Conservation (phyloP, 2,113 vertebrate genomes). For the Anolis sagrei region DNA sequence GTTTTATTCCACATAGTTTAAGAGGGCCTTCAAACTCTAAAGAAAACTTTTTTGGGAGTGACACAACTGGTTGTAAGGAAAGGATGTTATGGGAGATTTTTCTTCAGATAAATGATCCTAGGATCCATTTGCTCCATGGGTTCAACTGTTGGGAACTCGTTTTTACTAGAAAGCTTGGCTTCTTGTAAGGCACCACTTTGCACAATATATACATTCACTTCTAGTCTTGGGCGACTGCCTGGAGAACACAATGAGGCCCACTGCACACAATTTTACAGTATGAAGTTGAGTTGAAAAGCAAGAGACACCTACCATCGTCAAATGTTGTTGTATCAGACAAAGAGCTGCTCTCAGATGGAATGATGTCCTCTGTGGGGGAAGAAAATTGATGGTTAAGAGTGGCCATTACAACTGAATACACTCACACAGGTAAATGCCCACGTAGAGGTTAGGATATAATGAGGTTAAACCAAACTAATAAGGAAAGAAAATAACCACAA, state of each 20-base stretch:
- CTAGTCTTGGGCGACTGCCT: not conserved
- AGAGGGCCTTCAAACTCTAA: not conserved
- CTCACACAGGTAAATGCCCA: not conserved
- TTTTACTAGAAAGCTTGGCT: not conserved
- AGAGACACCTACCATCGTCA: conserved; percentile 86
- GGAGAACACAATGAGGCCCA: not conserved
- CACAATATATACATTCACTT: not conserved
- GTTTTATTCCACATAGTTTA: not conserved
- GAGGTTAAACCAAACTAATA: not conserved
- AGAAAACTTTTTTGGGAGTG: no score
- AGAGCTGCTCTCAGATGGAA: conserved; percentile 90
- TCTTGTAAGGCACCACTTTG: not conserved
- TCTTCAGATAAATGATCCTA: not conserved
- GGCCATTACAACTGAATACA: not conserved
- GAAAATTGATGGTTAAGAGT: conserved; percentile 43
- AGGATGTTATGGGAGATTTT: not conserved
- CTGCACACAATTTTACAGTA: not conserved
- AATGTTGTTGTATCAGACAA: conserved; percentile 90
- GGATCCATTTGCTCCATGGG: not conserved
- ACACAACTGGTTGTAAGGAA: no score
- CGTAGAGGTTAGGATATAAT: not conserved
- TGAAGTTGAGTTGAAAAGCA: not conserved
- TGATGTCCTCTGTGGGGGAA: conserved; percentile 85
- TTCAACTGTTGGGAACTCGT: not conserved
- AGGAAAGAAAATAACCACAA: not conserved